phyloP scores from a whole-genome alignment of 2,888 invertebrate species.

The Leptinotarsa tumamoca region DNA sequence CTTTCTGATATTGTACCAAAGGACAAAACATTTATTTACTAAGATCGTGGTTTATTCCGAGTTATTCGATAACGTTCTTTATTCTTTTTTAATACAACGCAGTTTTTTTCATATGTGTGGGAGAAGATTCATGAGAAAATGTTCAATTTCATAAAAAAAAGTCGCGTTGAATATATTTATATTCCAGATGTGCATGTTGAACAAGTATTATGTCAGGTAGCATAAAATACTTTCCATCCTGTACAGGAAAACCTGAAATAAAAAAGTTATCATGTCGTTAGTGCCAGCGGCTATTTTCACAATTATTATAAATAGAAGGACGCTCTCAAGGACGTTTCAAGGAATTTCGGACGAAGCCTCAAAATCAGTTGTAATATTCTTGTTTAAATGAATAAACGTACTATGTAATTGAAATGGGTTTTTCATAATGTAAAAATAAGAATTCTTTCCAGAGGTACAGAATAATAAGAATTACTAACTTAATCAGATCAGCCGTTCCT shows the following conservation, averaged over 20 bases:
- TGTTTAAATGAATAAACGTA: background rate
- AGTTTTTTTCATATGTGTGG: conserved; percentile 1
- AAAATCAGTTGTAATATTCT: background rate
- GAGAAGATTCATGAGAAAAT: conserved; percentile 9
- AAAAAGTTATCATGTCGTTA: conserved; percentile 16
- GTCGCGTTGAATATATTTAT: background rate
- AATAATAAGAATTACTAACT: too few relatives aligned
- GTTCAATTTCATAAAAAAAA: background rate
- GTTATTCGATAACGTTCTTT: too few relatives aligned
- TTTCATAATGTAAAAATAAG: too few relatives aligned
- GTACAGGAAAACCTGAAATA: conserved; percentile 7
- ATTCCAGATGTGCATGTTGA: conserved; percentile 9
- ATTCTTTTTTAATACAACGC: background rate
- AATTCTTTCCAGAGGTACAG: too few relatives aligned
- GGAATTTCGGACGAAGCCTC: background rate
- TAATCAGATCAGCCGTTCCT: too few relatives aligned
- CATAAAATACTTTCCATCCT: conserved; percentile 2
- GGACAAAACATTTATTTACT: too few relatives aligned
- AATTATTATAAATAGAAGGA: conserved; percentile 19
- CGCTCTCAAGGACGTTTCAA: conserved; percentile 16
- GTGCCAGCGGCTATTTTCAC: conserved; percentile 14
- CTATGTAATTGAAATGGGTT: too few relatives aligned
- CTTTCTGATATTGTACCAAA: too few relatives aligned
- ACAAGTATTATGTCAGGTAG: conserved; percentile 19
- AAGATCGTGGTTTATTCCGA: too few relatives aligned